Evolutionary conservation across 2,888 invertebrate species (phyloP), one percentile per base, ranked within the genome.

Genomic region (Diadromus collaris): DNA sequence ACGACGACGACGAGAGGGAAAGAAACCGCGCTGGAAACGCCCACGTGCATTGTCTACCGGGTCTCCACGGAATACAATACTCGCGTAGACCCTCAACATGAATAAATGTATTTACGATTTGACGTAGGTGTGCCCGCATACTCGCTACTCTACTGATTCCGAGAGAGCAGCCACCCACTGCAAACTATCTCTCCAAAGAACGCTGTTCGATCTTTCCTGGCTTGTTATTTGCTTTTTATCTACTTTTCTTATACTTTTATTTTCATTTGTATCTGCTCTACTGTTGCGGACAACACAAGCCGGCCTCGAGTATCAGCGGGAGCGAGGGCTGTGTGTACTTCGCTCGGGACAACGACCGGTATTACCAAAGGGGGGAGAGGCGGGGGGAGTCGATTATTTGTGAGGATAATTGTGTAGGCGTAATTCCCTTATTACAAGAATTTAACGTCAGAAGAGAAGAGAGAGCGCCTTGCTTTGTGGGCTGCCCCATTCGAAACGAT

Each of bases 21-120:
- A 86, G 86, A 87, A 86, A 75, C 24, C 64, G 38, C 80, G 83
- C 38, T 83, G 85, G 86, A 86, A 85, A 88, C 89, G 89, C 90
- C 90, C 87, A 88, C 89, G 88, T 87, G 87, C 88, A 89, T 90
- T 90, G 90, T 90, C 86, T 88, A 88, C 85, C 85, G 82, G 84
- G 82, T 85, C 79, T 79, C 72, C 77, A 76, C 86, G 83, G 88
- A 89, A 89, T 89, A 90, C 90, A 90, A 90, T 90, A 88, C 89
- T 88, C 86, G 86, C 86, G 86, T 85, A 78, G 72, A 80, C 77
- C 69, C 86, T 87, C 58, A 86, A 87, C 87, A 89, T 90, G 89
- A 90, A 90, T 90, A 90, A 89, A 90, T 89, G 89, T 88, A 89
- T 90, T 89, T 87, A 85, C 86, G 86, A 88, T 88, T 87, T 86